Base-by-base conservation (phyloP, 2,113 vertebrate genomes). In the Thryonomys swinderianus region DNA sequence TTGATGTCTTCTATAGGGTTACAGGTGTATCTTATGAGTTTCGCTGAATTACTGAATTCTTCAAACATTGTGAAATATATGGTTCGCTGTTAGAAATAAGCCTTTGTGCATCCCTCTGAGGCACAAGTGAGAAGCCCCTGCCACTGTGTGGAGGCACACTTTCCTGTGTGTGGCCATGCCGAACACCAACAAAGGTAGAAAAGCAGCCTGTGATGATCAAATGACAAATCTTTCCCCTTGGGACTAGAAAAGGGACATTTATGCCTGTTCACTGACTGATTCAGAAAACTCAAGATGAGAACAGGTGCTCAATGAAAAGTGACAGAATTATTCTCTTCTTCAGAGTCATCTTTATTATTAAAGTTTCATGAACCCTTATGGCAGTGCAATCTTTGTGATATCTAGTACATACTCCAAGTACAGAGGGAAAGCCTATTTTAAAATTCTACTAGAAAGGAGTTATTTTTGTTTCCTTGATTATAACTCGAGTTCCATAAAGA, bases 381-480 rank as follows among this genome's bases (percentile, higher is more conserved):
- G 30, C 12, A 66, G 42, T 48, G 27, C 11, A 42, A 85, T 73
- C 40, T 34, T n/a, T 74, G 27, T 37, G 34, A 45, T 53, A 94
- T 12, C 30, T 61, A 88, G 55, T 7, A 71, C 4, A 42, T 0
- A 3, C 79, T 61, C 21, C 5, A 88, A 83, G 71, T 32, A 2
- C 17, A 37, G 30, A 6, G 3, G 32, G 6, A 71, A 32, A 57
- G 8, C 0, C 4, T 34, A 20, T 85, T 66, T 62, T 88, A 88
- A 91, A 90, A 84, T 91, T 81, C 78, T 55, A 32, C 25, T 91
- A 32, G 79, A 78, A 91, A 25, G 27, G 12, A 14, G 2, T 80
- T 67, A 90, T 45, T 64, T 32, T 10, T 88, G 12, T 69, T 90
- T 40, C 25, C 51, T 78, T 82, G 45, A 83, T 96, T 90, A 87